Percentiles rank a stretch among this genome's conserved stretches.
Conservation (phyloP, 2,797 vertebrate genomes). For the Ctenochaetus hawaiiensis region DNA sequence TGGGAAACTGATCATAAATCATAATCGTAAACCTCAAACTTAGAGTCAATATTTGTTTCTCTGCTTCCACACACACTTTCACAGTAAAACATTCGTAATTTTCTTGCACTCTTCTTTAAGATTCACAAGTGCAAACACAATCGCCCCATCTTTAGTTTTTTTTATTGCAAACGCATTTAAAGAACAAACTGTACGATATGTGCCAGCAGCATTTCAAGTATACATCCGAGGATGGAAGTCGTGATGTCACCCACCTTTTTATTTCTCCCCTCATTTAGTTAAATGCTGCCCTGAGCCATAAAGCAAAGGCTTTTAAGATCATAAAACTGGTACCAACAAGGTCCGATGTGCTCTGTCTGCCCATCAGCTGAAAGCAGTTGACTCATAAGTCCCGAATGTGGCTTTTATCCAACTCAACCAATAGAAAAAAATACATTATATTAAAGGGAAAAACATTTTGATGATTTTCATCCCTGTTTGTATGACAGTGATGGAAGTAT, state of each 20-base stretch:
- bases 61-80: neutral
- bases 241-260: slow-evolving; percentile 28
- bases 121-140: slow-evolving; percentile 4
- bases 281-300: slow-evolving; percentile 42
- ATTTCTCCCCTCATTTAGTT: slow-evolving; percentile 35
- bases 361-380: slow-evolving; percentile 41
- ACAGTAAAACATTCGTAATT: neutral
- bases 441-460: no score
- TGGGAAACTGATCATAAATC: neutral
- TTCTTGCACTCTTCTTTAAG: neutral
- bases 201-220: neutral
- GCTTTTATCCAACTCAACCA: slow-evolving; percentile 14
- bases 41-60: neutral
- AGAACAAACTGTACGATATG: neutral
- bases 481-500: no score
- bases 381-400: slow-evolving; percentile 14
- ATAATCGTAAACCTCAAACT: neutral
- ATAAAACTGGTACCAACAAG: slow-evolving; percentile 47
- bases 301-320: slow-evolving; percentile 42
- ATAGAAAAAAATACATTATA: no score
- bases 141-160: neutral
- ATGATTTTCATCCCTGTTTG: no score
- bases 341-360: slow-evolving; percentile 25
- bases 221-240: slow-evolving; percentile 5
- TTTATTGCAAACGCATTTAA: neutral